phyloP scores from a whole-genome alignment of 2,888 invertebrate species.

The Patella depressa region DNA sequence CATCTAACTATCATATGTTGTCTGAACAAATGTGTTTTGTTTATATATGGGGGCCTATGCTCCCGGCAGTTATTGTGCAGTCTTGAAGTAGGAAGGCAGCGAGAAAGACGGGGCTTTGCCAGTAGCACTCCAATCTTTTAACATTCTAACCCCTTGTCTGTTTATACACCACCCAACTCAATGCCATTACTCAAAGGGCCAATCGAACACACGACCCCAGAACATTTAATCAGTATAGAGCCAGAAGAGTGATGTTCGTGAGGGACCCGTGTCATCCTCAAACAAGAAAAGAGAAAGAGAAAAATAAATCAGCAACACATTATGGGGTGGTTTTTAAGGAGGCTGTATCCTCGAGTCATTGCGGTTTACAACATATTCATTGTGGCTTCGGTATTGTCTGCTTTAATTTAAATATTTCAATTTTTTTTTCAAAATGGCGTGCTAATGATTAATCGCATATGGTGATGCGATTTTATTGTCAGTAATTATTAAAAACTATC shows the following conservation, averaged over 20 bases:
- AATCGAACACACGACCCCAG: neutral
- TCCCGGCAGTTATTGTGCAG: conserved; percentile 3
- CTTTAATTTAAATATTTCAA: no score
- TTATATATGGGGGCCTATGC: conserved; percentile 10
- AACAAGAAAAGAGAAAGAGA: no score
- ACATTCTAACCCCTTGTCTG: conserved; percentile 5
- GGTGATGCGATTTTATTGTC: no score
- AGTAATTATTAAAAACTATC: no score
- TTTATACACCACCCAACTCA: neutral
- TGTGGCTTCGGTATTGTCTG: no score
- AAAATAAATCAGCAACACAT: no score
- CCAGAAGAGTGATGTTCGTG: neutral
- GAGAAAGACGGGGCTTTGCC: neutral
- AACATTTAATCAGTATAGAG: neutral
- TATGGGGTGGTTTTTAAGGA: no score
- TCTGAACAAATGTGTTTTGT: conserved; percentile 1
- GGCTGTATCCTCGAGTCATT: no score
- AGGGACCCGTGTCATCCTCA: neutral
- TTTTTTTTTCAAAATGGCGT: no score
- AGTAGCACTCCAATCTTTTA: conserved; percentile 5
- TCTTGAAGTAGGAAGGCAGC: neutral
- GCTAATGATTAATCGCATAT: no score
- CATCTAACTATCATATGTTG: neutral
- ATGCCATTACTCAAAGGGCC: neutral
- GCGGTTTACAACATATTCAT: no score